Evolutionary conservation across 2,113 vertebrate species (phyloP).

Genomic region (Xenotilapia longispinis): DNA sequence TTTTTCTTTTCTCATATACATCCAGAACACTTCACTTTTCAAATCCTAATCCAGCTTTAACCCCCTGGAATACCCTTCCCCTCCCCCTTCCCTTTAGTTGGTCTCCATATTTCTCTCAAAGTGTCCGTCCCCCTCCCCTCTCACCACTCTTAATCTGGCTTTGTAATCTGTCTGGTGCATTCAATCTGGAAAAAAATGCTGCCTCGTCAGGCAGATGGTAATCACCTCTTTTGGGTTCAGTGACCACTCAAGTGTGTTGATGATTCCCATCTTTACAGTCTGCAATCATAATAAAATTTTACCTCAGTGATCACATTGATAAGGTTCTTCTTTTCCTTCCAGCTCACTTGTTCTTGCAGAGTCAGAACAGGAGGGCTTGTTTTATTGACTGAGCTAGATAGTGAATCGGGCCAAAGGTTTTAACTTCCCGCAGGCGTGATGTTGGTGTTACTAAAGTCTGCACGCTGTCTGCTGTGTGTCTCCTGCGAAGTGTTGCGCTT

Average conservation of each 20-base stretch:
- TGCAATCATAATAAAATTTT: background rate
- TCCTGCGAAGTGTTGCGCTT: conserved; percentile 50
- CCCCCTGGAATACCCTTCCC: background rate
- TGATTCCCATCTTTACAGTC: background rate
- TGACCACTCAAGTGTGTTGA: conserved; percentile 1
- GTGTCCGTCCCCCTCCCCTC: background rate
- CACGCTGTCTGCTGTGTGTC: conserved; percentile 33
- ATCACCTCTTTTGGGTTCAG: conserved; percentile 27
- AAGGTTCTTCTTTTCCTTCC: background rate
- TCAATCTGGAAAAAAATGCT: conserved; percentile 42
- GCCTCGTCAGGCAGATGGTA: conserved; percentile 24
- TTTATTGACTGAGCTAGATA: conserved; percentile 38
- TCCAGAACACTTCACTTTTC: conserved; percentile 12
- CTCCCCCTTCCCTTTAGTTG: background rate
- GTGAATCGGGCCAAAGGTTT: conserved; percentile 55
- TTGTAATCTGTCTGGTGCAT: conserved; percentile 60
- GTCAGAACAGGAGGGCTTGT: background rate
- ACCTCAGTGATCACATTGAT: background rate
- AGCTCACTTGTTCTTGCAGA: background rate
- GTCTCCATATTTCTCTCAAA: conserved; percentile 11
- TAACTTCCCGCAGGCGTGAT: conserved; percentile 12
- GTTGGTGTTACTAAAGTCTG: conserved; percentile 15
- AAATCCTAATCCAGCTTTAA: conserved; percentile 16
- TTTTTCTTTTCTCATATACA: conserved; percentile 30
- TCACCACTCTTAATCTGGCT: conserved; percentile 35